phyloP scores from a whole-genome alignment of 2,797 vertebrate genomes.

The Phyllotis vaccarum region DNA sequence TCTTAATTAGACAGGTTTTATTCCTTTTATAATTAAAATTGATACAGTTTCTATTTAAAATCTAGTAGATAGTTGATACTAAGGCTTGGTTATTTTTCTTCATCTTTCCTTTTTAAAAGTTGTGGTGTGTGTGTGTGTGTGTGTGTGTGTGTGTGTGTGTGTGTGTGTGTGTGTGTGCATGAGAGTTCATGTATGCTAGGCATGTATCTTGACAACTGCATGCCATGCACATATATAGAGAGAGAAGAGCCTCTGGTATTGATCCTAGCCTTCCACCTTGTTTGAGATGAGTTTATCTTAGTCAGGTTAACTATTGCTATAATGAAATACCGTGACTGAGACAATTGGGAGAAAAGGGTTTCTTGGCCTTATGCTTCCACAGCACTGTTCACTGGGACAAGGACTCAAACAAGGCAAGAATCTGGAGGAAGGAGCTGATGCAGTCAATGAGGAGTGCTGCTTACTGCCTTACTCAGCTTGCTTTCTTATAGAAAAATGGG shows the following conservation, averaged over 20 bases:
- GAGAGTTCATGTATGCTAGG: no score
- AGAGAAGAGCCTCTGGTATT: background rate
- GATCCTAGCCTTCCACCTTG: background rate
- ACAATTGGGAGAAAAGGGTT: background rate
- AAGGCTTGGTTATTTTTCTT: background rate
- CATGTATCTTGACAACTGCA: background rate
- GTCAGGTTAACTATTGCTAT: background rate
- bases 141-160: background rate
- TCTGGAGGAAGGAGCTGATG: background rate
- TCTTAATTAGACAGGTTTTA: background rate
- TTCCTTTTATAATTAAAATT: conserved; percentile 21
- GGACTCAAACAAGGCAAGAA: background rate
- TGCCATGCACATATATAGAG: no score
- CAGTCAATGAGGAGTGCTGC: background rate
- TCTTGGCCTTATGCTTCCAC: background rate
- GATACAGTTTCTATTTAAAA: background rate
- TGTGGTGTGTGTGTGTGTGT: background rate
- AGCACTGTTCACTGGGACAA: background rate
- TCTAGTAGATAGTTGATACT: background rate
- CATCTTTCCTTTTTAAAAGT: background rate
- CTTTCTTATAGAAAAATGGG: background rate
- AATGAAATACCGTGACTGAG: background rate
- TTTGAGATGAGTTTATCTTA: background rate
- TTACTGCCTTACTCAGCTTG: background rate
- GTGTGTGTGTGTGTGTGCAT: background rate